Evolutionary conservation across 2,113 vertebrate genomes (phyloP), one percentile per base, ranked within the genome.

Genomic region (Oreochromis tanganicae): DNA sequence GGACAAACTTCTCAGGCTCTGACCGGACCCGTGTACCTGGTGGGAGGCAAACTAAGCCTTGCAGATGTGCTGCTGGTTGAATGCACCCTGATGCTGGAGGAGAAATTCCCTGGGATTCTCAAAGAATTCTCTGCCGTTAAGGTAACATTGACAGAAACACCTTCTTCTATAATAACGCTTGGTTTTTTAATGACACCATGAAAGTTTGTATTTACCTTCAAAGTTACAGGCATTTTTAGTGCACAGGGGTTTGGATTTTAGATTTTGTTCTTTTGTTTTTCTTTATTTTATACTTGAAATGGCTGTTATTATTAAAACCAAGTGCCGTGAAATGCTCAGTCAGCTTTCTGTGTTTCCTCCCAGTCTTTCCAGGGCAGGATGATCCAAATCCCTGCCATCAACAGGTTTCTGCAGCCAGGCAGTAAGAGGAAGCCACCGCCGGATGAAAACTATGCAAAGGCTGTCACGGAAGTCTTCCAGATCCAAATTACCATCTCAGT

Each of bases 1-100:
- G 13, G 27, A 14, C 38, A 14, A 86, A 5, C 85, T 46, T 86
- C 80, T 13, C 86, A 99, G 98, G 96, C 94, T n/a, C 94, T 99
- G 66, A 90, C 94, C 83, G 93, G 95, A 12, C 93, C 96, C 0
- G 75, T 96, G 3, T 97, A 96, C 94, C 97, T 99, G 55, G 97
- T 98, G 83, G 98, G 98, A 90, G 95, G 96, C 59, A 95, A 95
- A 79, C 81, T 99, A 48, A 99, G 96, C 73, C 95, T 92, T 94
- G 98, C 98, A 38, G 98, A 99, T 81, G 81, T 98, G 80, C 95
- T 96, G n/a, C 87, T 99, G 82, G 46, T 98, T 57, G 98, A 99
- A 95, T 95, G 92, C 57, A 96, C 97, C 90, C 94, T 99, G 91
- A 97, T 97, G 97, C 5, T 92, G 85, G 97, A 99, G 94, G 98